phyloP scores from a whole-genome alignment of 1,140 invertebrate species.

The Bursaphelenchus mucronatus region DNA sequence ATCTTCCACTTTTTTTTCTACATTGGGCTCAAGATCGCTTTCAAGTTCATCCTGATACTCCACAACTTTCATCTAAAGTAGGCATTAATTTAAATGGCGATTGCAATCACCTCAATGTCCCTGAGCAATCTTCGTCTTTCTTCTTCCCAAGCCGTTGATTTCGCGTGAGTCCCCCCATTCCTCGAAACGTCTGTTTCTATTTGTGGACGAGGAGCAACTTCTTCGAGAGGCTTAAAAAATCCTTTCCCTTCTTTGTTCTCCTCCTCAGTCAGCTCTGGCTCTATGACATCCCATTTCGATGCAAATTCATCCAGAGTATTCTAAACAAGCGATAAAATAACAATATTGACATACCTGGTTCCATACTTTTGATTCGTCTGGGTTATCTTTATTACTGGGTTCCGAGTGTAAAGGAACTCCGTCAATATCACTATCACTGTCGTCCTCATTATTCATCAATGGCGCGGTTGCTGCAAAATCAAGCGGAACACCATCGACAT shows the following conservation, averaged over 20 bases:
- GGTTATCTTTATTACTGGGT: conserved; percentile 25
- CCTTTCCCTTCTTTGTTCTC: conserved; percentile 13
- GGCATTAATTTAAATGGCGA: conserved; percentile 1
- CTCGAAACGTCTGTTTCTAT: not conserved
- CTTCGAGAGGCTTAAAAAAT: not conserved
- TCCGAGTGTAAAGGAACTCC: conserved; percentile 45
- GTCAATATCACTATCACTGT: conserved; percentile 42
- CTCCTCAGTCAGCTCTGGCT: conserved; percentile 7
- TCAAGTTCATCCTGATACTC: conserved; percentile 57
- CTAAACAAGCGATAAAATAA: conserved; percentile 18
- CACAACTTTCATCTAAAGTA: conserved; percentile 53
- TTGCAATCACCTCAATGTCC: conserved; percentile 51
- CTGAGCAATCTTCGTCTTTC: conserved; percentile 47
- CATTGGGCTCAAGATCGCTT: conserved; percentile 32
- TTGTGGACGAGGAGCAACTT: not conserved
- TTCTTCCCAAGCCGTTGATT: conserved; percentile 42
- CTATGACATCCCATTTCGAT: conserved; percentile 34
- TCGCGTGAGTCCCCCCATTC: not conserved
- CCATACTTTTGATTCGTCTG: not conserved
- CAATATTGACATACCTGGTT: conserved; percentile 8
- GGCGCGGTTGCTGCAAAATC: no score
- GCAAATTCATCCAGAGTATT: conserved; percentile 21
- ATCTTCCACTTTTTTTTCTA: conserved; percentile 40
- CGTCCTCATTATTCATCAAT: not conserved
- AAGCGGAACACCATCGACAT: conserved; percentile 47